phyloP scores from a whole-genome alignment of 1,140 invertebrate genomes.

The Chrysomallon squamiferum region DNA sequence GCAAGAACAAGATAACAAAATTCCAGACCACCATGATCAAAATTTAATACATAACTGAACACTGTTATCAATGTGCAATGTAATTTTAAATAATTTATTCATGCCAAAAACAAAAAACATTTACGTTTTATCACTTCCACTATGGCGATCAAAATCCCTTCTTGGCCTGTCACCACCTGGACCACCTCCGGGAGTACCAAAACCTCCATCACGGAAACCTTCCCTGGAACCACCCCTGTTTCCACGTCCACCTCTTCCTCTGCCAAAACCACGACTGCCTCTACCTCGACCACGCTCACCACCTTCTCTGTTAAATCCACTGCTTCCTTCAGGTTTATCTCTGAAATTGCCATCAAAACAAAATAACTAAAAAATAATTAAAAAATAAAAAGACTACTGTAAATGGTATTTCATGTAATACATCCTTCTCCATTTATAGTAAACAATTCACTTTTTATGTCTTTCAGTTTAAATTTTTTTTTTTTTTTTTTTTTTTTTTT shows the following conservation, averaged over 20 bases:
- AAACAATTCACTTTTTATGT: background rate
- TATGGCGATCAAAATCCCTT: constrained; percentile 92
- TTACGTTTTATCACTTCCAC: constrained; percentile 91
- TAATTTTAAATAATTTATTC: too few species aligned
- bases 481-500: too few species aligned
- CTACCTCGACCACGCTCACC: constrained; percentile 53
- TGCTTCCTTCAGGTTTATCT: constrained; percentile 61
- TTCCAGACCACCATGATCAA: too few species aligned
- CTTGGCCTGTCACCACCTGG: constrained; percentile 12
- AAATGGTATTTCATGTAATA: background rate
- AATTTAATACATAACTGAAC: too few species aligned
- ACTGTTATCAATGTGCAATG: too few species aligned
- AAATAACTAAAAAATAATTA: background rate
- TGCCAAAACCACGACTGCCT: constrained; percentile 49
- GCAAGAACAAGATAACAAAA: too few species aligned
- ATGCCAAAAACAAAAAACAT: too few species aligned
- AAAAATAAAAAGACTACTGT: background rate
- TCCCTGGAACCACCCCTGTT: constrained; percentile 54
- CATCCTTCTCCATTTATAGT: background rate
- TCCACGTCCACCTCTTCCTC: constrained; percentile 60
- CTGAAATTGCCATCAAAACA: constrained; percentile 25
- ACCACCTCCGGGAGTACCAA: constrained; percentile 37
- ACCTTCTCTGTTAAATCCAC: constrained; percentile 36
- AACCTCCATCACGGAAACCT: constrained; percentile 38
- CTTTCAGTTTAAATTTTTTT: too few species aligned